Base-by-base conservation (phyloP, 2,113 vertebrate species). In the Balaenoptera acutorostrata region DNA sequence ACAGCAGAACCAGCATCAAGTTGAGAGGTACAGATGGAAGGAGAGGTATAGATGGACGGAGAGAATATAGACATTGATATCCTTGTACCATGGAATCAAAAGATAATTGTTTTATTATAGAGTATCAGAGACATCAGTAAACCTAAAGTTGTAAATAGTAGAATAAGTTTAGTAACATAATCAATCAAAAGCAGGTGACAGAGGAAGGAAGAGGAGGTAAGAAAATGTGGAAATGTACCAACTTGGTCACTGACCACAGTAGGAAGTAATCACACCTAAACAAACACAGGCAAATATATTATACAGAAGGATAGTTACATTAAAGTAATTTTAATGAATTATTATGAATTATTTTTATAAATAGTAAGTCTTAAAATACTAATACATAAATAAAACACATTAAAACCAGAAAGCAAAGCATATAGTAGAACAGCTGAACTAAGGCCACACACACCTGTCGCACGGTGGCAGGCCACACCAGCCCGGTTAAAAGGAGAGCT, bases 401-500 rank as follows among this genome's bases (percentile, higher is more conserved):
- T 25, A 57, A 92, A 57, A 44, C n/a, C 46, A 75, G 44, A 83
- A 39, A 44, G n/a, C 29, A 4, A 18, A 17, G 63, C 2, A 0
- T 2, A 27, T 14, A 33, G 55, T 41, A 29, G 20, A 81, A 25
- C 3, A 20, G 52, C 14, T 27, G n/a, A 23, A 10, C 41, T 7
- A 21, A n/a, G 39, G 20, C 18, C 71, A 61, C 12, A 18, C 49
- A 1, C 0, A 71, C 2, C 63, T 18, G 46, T 18, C 29, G 1
- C 14, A 1, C 2, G 15, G 57, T 15, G 8, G 55, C 85, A 61
- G 0, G 33, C 15, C 39, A 39, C 9, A 7, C 13, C n/a, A 12
- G 55, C 4, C 5, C 0, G 0, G n/a, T 8, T 6, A 21, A 27
- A 18, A 27, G 0, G 13, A 10, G 13, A 52, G 63, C 18, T 36